These are phyloP conservation scores for Rutpela maculata DNA, from an alignment of 2,888 invertebrate genomes.

Conservation along the genomic window DNA sequence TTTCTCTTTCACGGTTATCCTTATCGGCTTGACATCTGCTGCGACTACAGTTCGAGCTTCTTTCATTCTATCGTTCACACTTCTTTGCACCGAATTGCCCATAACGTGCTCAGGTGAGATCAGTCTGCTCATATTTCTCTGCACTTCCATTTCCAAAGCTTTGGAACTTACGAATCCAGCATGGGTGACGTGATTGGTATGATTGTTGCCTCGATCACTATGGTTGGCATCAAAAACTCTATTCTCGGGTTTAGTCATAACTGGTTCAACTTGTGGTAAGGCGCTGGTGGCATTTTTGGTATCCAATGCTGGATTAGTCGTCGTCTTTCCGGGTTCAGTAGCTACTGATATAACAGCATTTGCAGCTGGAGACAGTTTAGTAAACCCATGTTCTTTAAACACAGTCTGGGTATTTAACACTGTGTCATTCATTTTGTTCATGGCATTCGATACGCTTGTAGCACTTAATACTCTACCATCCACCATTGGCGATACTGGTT, in stretches of 20 bases:
- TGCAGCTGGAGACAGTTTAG: slow-evolving; percentile 61
- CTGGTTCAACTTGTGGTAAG: slow-evolving; percentile 57
- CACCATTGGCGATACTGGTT: slow-evolving; percentile 65
- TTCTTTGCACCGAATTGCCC: slow-evolving; percentile 60
- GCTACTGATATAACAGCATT: slow-evolving; percentile 59
- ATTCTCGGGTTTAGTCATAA: slow-evolving; percentile 22
- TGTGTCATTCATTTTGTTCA: slow-evolving; percentile 73
- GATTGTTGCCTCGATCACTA: slow-evolving; percentile 44
- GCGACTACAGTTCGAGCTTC: slow-evolving; percentile 70
- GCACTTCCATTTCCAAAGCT: slow-evolving; percentile 63
- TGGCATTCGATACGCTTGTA: slow-evolving; percentile 72
- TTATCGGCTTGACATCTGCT: slow-evolving; percentile 71
- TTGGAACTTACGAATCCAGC: slow-evolving; percentile 61
- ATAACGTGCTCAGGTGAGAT: slow-evolving; percentile 61
- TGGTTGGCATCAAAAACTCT: not conserved
- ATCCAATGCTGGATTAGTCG: slow-evolving; percentile 55
- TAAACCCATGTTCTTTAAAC: slow-evolving; percentile 68
- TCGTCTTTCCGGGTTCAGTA: slow-evolving; percentile 48
- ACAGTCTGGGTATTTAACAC: slow-evolving; percentile 71
- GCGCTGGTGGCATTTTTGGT: slow-evolving; percentile 60
- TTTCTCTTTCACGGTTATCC: slow-evolving; percentile 72
- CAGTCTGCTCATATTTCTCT: slow-evolving; percentile 66
- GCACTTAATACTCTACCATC: slow-evolving; percentile 70
- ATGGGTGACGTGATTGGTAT: slow-evolving; percentile 60
- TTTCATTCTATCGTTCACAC: slow-evolving; percentile 66